Percentiles rank a stretch among this genome's conserved stretches.
Conservation (phyloP, 1,140 invertebrate species). For the Pristionchus pacificus region DNA sequence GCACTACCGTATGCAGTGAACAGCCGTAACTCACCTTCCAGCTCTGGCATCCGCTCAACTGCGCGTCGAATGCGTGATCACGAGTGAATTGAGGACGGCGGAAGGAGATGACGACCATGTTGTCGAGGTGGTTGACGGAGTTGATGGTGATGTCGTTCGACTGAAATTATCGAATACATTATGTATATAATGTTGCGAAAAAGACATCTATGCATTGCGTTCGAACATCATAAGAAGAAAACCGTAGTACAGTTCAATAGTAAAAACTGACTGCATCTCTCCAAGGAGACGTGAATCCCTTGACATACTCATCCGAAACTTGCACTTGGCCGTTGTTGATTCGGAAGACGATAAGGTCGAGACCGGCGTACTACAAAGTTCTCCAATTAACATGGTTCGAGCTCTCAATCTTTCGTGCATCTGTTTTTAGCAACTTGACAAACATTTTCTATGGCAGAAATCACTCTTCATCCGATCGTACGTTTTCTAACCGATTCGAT, state of each 20-base stretch:
- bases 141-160: not conserved
- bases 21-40: not conserved
- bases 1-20: too few species aligned
- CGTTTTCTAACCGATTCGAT: too few species aligned
- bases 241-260: not conserved
- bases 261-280: constrained; percentile 18
- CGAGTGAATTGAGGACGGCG: not conserved
- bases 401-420: too few species aligned
- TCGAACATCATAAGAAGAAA: not conserved
- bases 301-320: constrained; percentile 28
- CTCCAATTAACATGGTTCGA: too few species aligned
- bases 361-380: constrained; percentile 22
- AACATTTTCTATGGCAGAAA: too few species aligned
- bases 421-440: too few species aligned
- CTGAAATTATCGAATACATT: not conserved
- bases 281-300: constrained; percentile 20
- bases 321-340: constrained; percentile 23
- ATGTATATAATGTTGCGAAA: too few species aligned
- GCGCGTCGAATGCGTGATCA: not conserved
- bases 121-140: not conserved
- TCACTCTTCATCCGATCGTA: too few species aligned
- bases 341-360: constrained; percentile 29
- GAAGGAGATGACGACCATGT: not conserved
- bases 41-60: not conserved
- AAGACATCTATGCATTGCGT: too few species aligned